Evolutionary conservation across 2,113 vertebrate species (phyloP).

Genomic region (Lophius piscatorius): DNA sequence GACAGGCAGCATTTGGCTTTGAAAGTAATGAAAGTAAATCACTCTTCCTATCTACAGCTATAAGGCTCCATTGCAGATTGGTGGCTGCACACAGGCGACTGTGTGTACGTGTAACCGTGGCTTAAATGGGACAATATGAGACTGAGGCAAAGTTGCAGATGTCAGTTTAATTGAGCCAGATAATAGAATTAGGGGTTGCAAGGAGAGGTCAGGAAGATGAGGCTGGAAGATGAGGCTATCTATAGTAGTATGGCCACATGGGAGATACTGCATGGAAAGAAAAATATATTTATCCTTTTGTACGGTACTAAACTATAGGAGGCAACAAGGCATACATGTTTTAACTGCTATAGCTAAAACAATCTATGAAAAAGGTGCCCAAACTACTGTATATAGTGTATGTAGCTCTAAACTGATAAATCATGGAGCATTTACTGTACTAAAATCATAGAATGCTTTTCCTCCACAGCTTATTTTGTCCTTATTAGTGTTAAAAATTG

Average conservation of each 20-base stretch:
- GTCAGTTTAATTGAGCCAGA: conserved; percentile 62
- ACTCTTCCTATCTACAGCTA: conserved; percentile 47
- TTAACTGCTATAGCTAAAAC: no score
- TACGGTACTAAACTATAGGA: background rate
- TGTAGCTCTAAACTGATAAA: no score
- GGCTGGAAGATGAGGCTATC: conserved; percentile 30
- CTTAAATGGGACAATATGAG: conserved; percentile 40
- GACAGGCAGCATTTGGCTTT: conserved; percentile 44
- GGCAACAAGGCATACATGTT: background rate
- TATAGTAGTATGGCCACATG: conserved; percentile 48
- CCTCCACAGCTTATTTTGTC: no score
- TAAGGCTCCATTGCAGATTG: conserved; percentile 49
- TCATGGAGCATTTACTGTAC: no score
- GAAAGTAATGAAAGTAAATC: conserved; percentile 53
- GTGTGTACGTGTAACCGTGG: conserved; percentile 39
- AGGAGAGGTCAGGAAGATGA: conserved; percentile 29
- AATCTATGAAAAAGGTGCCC: no score
- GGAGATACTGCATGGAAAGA: conserved; percentile 19
- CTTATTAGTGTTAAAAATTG: no score
- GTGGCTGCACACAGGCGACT: conserved; percentile 51
- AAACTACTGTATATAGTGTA: no score
- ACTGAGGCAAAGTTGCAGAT: conserved; percentile 63
- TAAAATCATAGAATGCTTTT: no score
- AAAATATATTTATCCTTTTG: conserved; percentile 29
- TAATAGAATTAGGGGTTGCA: conserved; percentile 40